Percentiles rank a stretch among this genome's conserved stretches.
These are phyloP conservation scores for Calliphora vomitoria DNA, from an alignment of 2,888 invertebrate species.

Conservation along the genomic window DNA sequence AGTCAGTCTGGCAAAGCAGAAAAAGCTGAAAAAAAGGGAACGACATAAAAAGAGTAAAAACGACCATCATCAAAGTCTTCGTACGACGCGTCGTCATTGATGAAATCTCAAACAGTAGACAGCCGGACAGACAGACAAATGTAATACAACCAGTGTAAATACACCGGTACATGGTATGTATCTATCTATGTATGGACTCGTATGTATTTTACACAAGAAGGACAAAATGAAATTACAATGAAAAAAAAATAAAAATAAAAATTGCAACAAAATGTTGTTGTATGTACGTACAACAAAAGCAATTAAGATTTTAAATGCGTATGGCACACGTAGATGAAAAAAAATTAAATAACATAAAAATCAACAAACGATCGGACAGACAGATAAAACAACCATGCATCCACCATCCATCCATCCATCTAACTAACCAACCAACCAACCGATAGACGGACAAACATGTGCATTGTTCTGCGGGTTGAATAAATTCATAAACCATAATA, in stretches of 20 bases:
- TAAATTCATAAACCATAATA: constrained; percentile 68
- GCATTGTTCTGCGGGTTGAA: constrained; percentile 66
- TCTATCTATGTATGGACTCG: neutral
- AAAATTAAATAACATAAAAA: constrained; percentile 44
- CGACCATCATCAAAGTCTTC: constrained; percentile 45
- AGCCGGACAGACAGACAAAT: constrained; percentile 12
- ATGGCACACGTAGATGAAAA: constrained; percentile 55
- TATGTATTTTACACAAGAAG: constrained; percentile 13
- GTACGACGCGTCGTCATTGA: constrained; percentile 52
- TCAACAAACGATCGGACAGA: constrained; percentile 42
- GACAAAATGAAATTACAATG: constrained; percentile 47
- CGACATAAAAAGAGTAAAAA: constrained; percentile 44
- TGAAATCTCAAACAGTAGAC: constrained; percentile 62
- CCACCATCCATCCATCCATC: constrained; percentile 14
- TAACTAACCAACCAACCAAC: constrained; percentile 12
- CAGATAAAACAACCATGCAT: constrained; percentile 26
- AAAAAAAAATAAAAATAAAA: constrained; percentile 21
- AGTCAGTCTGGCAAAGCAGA: constrained; percentile 45
- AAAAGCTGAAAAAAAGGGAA: constrained; percentile 22
- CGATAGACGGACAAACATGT: constrained; percentile 41
- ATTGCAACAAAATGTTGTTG: constrained; percentile 44
- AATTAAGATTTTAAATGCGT: constrained; percentile 74
- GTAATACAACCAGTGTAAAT: constrained; percentile 56
- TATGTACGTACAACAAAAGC: constrained; percentile 60
- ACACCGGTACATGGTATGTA: constrained; percentile 34